Base-by-base conservation (phyloP, 2,888 invertebrate species). In the Diaphora mendica region DNA sequence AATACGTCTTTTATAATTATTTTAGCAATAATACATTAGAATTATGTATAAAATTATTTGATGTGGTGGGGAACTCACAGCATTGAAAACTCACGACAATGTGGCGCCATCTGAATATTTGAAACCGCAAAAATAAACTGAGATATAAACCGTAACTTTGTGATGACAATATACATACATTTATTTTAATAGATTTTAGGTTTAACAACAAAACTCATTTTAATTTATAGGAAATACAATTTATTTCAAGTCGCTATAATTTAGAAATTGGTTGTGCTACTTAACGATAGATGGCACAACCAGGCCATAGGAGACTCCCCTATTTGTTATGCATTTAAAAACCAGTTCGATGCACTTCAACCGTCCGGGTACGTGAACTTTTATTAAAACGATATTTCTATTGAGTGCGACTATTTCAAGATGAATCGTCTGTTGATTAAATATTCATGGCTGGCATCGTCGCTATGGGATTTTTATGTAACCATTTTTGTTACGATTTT, bases 251-350 rank as follows among this genome's bases (percentile, higher is more conserved):
- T 11, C 2, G 1, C 11, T 39, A 39, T 11, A 9, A 39, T 39
- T 39, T 5, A 1, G 2, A 26, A 67, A 74, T 81, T 81, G 33
- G 71, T 87, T 80, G 35, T 51, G 77, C 93, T 92, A 91, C 86
- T 91, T 84, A 42, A 77, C 77, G 82, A 83, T 71, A 93, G 94
- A 93, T 93, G 91, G 88, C 92, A 87, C 51, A 82, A 73, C 51
- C 44, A n/a, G 11, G 44, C 39, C 42, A 48, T 64, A 65, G 65
- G 2, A 55, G 55, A 68, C 64, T 64, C 20, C 48, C 44, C 35
- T 64, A 62, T 42, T 51, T 64, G 48, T 44, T 48, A 42, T 26
- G 7, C 13, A 51, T 30, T 30, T 20, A 11, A 15, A 48, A 66
- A 30, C 42, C 68, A 15, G 81, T 80, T 77, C 76, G 73, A 65